Evolutionary conservation across 2,797 vertebrate genomes (phyloP).

Genomic region (Pterois miles): DNA sequence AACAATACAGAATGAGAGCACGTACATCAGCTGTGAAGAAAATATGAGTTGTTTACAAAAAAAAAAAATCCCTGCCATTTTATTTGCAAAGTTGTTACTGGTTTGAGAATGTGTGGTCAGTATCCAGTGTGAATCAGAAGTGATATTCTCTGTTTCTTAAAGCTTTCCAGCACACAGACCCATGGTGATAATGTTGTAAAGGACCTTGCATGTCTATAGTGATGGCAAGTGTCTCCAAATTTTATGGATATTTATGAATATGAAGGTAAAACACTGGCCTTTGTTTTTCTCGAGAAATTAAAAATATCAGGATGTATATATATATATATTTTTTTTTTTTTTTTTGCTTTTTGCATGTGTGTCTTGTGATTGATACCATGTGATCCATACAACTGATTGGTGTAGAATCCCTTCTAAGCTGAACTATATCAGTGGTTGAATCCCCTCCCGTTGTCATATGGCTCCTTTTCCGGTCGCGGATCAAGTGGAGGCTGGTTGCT

Average conservation of each 20-base stretch:
- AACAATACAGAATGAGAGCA: slow-evolving; percentile 41
- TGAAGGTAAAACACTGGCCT: slow-evolving; percentile 42
- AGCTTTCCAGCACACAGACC: slow-evolving; percentile 22
- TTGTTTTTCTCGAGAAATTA: background rate
- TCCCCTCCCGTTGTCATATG: slow-evolving; percentile 11
- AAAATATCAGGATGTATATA: slow-evolving; percentile 25
- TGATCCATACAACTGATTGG: slow-evolving; percentile 49
- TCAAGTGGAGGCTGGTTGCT: slow-evolving; percentile 26
- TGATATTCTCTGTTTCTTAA: slow-evolving; percentile 40
- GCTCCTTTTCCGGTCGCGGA: slow-evolving; percentile 31
- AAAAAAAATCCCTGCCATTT: slow-evolving; percentile 29
- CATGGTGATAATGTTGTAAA: slow-evolving; percentile 27
- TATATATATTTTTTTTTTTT: background rate
- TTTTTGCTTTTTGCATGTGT: slow-evolving; percentile 62
- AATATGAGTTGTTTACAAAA: slow-evolving; percentile 30
- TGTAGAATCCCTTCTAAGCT: slow-evolving; percentile 48
- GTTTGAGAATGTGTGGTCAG: slow-evolving; percentile 34
- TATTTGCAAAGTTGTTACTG: slow-evolving; percentile 33
- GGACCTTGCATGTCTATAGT: slow-evolving; percentile 31
- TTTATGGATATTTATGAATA: slow-evolving; percentile 15
- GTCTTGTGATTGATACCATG: slow-evolving; percentile 65
- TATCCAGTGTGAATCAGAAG: slow-evolving; percentile 39
- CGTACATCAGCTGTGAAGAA: slow-evolving; percentile 50
- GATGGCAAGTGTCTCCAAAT: slow-evolving; percentile 24
- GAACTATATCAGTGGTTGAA: slow-evolving; percentile 45